These are phyloP conservation scores for Zhuqinia jingwanae DNA, from an alignment of 2,888 invertebrate species.

Conservation along the genomic window DNA sequence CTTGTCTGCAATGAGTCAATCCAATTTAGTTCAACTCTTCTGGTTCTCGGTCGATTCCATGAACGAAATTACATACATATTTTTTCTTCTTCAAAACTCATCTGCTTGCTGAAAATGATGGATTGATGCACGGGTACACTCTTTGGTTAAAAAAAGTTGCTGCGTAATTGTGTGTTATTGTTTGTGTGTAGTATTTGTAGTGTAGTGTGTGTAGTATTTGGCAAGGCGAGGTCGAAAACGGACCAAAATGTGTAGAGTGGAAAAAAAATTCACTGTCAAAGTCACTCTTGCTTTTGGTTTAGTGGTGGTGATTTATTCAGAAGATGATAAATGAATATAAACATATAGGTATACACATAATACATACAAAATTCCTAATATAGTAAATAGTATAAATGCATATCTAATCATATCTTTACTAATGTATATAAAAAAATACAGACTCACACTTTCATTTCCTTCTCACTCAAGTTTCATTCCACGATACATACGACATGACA, in stretches of 20 bases:
- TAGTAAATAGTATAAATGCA: no score
- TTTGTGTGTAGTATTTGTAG: no score
- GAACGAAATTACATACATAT: not conserved
- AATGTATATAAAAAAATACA: no score
- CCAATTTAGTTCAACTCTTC: not conserved
- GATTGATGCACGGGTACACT: not conserved
- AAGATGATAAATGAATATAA: conserved; percentile 49
- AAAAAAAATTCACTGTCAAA: conserved; percentile 62
- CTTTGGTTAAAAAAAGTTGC: not conserved
- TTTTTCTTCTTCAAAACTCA: not conserved
- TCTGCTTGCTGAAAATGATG: conserved; percentile 25
- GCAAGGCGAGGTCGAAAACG: not conserved
- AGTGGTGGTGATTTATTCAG: not conserved
- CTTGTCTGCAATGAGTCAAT: not conserved
- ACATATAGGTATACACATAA: no score
- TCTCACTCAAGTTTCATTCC: no score
- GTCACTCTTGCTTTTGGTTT: conserved; percentile 49
- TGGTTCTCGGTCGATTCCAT: not conserved
- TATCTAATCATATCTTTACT: no score
- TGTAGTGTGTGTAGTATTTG: no score
- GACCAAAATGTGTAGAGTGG: conserved; percentile 7
- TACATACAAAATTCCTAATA: no score
- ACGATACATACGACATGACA: no score
- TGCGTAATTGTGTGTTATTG: not conserved
- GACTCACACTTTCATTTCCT: no score